A percentile compares a stretch with the other conserved stretches of the same genome.
These are phyloP conservation scores for Macrosiphum euphorbiae DNA, from an alignment of 2,888 invertebrate species.

Conservation along the genomic window DNA sequence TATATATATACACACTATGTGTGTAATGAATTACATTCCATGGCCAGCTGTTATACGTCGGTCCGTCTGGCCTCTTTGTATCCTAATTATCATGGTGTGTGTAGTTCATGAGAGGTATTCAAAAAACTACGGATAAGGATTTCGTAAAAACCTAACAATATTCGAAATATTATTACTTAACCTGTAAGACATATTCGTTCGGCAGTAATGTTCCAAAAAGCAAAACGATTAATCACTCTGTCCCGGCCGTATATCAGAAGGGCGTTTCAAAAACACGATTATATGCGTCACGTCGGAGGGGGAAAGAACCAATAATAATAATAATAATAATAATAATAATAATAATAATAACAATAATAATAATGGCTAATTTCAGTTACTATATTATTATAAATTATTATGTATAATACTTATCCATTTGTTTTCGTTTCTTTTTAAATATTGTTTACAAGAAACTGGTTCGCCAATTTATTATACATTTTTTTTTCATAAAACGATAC, in stretches of 20 bases:
- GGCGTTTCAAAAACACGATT: slow-evolving; percentile 46
- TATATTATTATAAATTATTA: not conserved
- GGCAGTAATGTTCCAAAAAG: slow-evolving; percentile 34
- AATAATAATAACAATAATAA: slow-evolving; percentile 30
- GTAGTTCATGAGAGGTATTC: not conserved
- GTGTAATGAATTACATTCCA: slow-evolving; percentile 47
- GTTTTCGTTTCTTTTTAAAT: slow-evolving; percentile 23
- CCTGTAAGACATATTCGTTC: slow-evolving; percentile 37
- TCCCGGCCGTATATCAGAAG: not conserved
- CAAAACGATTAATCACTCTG: slow-evolving; percentile 41
- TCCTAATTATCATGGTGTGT: slow-evolving; percentile 45
- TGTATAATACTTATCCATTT: slow-evolving; percentile 22
- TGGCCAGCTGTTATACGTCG: slow-evolving; percentile 39
- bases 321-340: slow-evolving; percentile 25
- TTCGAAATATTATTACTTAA: slow-evolving; percentile 43
- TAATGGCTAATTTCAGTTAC: slow-evolving; percentile 48
- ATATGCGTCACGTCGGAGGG: not conserved
- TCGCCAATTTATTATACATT: slow-evolving; percentile 29
- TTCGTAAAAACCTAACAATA: slow-evolving; percentile 31
- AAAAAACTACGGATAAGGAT: slow-evolving; percentile 30
- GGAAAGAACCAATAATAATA: not conserved
- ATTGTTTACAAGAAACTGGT: slow-evolving; percentile 28
- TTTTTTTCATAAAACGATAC: slow-evolving; percentile 44
- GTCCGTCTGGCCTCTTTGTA: slow-evolving; percentile 25
- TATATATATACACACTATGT: not conserved